Base-by-base conservation (phyloP, 2,888 invertebrate species). In the Theretra japonica region DNA sequence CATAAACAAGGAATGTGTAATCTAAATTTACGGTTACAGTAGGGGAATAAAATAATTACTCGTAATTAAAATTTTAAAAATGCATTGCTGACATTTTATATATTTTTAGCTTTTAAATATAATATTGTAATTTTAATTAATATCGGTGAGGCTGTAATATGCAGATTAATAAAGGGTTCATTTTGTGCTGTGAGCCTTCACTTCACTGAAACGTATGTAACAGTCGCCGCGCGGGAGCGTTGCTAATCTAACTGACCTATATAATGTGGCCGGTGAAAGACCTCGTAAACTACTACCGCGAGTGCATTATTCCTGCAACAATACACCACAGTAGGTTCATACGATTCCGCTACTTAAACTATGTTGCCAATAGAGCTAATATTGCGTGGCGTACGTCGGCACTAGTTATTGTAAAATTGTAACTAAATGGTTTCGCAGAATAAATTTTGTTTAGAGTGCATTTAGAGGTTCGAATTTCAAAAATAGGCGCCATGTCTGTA, bases 211-310 rank as follows among this genome's bases (percentile, higher is more conserved):
- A 65, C 48, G 41, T 23, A 65, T 48, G 23, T 65, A 53, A 28
- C 72, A 72, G 69, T 69, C 58, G 70, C 48, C 48, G 53, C 58
- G 81, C 82, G 79, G 84, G 86, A 89, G 88, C 89, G 87, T 88
- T 87, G 89, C 91, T 94, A 94, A 93, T 94, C 94, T 94, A 88
- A 89, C 90, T 94, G 94, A 94, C 94, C 94, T 86, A 94, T 94
- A 93, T 94, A 88, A 83, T 86, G 85, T 85, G 87, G 83, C 79
- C 90, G 94, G 94, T 94, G 94, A 94, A 94, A 93, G 93, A 94
- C 94, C 94, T 93, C 94, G 87, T 94, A 93, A 94, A 94, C 91
- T 89, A 90, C 88, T 89, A 83, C 89, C 86, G 85, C 83, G 84
- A 86, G 88, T 89, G 90, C 91, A 92, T 90, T 92, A 92, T 93